Evolutionary conservation across 1,140 invertebrate species (phyloP).

Genomic region (Apocrypta bakeri): DNA sequence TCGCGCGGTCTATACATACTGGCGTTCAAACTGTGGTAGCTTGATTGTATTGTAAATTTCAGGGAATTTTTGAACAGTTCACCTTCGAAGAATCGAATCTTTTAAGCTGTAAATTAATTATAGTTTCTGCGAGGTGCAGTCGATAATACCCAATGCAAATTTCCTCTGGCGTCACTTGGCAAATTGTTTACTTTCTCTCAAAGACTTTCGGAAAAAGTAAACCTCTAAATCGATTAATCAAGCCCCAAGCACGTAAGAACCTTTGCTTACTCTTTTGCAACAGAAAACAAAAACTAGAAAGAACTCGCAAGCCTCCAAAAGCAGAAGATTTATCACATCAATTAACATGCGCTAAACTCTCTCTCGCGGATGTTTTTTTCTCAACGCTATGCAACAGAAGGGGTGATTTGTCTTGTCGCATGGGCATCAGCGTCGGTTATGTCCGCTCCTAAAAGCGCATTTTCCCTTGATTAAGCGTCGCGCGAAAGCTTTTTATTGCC

Average conservation of each 20-base stretch:
- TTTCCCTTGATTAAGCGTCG: slow-evolving; percentile 27
- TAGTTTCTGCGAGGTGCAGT: background rate
- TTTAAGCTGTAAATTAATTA: background rate
- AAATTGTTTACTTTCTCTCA: slow-evolving; percentile 4
- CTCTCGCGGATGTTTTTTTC: background rate
- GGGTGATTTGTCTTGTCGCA: background rate
- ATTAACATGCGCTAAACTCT: slow-evolving; percentile 6
- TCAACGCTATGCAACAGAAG: background rate
- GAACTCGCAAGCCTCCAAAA: background rate
- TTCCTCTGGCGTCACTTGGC: background rate
- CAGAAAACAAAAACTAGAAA: background rate
- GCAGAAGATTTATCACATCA: slow-evolving; percentile 37
- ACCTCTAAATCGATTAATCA: slow-evolving; percentile 32
- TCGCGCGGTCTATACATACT: no score
- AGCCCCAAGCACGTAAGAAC: background rate
- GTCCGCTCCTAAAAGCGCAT: background rate
- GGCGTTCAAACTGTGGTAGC: no score
- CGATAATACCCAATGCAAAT: slow-evolving; percentile 1
- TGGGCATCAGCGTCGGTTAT: background rate
- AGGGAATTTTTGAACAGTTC: no score
- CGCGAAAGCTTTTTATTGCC: slow-evolving; percentile 7
- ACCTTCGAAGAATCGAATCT: background rate
- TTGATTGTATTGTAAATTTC: no score
- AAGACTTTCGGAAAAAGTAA: background rate
- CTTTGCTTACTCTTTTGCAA: background rate